phyloP scores from a whole-genome alignment of 2,797 vertebrate genomes.

The Melanotaenia trifasciata region DNA sequence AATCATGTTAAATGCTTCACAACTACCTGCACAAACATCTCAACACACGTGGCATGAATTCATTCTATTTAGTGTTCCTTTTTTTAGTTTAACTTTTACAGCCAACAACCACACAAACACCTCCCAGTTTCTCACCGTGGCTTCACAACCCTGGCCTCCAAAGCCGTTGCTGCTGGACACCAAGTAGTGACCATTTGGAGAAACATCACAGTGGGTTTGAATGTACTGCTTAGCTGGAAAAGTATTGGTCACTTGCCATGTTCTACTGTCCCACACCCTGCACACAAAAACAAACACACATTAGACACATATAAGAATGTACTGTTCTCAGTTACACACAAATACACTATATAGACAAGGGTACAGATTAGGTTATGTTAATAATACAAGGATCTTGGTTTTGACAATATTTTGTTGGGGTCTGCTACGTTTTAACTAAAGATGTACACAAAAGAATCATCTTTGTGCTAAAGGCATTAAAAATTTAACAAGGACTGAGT shows the following conservation, averaged over 20 bases:
- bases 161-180: constrained; percentile 93
- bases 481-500: not conserved
- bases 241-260: constrained; percentile 88
- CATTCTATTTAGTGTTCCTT: not conserved
- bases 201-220: constrained; percentile 93
- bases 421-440: not conserved
- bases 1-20: not conserved
- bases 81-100: not conserved
- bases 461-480: not conserved
- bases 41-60: not conserved
- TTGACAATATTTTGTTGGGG: not conserved
- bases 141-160: constrained; percentile 91
- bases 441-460: not conserved
- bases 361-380: not conserved
- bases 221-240: constrained; percentile 94
- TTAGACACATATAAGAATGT: not conserved
- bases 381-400: not conserved
- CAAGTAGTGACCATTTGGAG: constrained; percentile 86
- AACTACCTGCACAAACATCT: not conserved
- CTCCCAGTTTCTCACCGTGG: constrained; percentile 85
- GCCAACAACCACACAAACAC: constrained; percentile 13
- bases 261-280: constrained; percentile 95
- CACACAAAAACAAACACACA: constrained; percentile 26
- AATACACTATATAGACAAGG: not conserved
- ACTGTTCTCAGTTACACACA: not conserved